Percentiles rank a stretch among this genome's conserved stretches.
phyloP scores from a whole-genome alignment of 1,140 invertebrate species.

The Proctacanthus coquilletti region DNA sequence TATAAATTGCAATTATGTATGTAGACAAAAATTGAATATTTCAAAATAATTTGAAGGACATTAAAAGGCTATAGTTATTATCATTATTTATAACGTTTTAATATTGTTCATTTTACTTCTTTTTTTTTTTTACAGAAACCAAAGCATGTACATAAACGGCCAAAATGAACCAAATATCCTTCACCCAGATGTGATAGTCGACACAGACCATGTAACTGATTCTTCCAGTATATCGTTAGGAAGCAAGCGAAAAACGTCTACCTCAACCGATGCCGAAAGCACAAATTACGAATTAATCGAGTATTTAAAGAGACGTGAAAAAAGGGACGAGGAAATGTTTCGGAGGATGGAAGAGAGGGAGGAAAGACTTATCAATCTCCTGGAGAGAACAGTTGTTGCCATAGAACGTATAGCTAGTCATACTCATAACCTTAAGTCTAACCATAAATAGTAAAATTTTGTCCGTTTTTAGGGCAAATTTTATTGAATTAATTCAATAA shows the following conservation, averaged over 20 bases:
- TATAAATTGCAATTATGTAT: too few species aligned
- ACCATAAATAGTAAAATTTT: too few species aligned
- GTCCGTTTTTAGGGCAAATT: too few species aligned
- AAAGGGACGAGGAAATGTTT: conserved; percentile 23
- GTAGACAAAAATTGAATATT: too few species aligned
- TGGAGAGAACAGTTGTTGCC: conserved; percentile 24
- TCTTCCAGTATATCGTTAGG: conserved; percentile 21
- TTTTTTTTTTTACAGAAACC: too few species aligned
- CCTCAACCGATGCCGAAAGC: conserved; percentile 21
- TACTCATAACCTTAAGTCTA: too few species aligned
- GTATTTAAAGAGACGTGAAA: conserved; percentile 25
- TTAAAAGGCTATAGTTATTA: too few species aligned
- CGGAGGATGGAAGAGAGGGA: conserved; percentile 27
- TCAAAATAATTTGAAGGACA: too few species aligned
- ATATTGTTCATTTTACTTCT: too few species aligned
- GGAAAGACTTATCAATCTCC: conserved; percentile 19
- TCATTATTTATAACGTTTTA: too few species aligned
- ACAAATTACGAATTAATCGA: conserved; percentile 28
- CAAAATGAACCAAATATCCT: conserved; percentile 23
- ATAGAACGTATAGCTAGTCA: conserved; percentile 17
- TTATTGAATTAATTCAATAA: too few species aligned
- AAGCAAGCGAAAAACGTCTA: conserved; percentile 23
- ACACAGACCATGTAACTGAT: conserved; percentile 26
- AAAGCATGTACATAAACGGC: too few species aligned
- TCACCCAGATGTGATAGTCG: conserved; percentile 27